phyloP scores from a whole-genome alignment of 2,797 vertebrate genomes.

The Pempheris klunzingeri region DNA sequence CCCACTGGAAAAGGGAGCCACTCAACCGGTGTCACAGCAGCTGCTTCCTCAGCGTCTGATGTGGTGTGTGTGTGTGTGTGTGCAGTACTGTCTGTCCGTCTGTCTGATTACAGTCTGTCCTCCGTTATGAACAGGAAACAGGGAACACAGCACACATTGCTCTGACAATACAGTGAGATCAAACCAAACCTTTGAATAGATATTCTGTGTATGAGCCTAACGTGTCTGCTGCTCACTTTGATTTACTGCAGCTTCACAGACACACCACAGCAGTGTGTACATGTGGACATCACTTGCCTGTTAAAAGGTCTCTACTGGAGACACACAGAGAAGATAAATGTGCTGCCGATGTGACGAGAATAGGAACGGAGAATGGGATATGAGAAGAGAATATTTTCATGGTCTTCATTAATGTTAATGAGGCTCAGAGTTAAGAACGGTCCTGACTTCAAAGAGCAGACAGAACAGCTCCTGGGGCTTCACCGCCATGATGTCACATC shows the following conservation, averaged over 20 bases:
- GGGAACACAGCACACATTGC: too few species aligned
- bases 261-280: background rate
- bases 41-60: too few species aligned
- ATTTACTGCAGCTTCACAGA: background rate
- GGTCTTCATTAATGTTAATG: slow-evolving; percentile 75
- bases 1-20: too few species aligned
- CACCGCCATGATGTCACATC: slow-evolving; percentile 55
- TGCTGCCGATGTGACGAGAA: slow-evolving; percentile 36
- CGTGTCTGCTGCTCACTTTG: background rate
- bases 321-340: background rate
- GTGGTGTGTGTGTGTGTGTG: too few species aligned
- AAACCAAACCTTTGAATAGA: too few species aligned
- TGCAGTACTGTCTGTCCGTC: too few species aligned
- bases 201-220: too few species aligned
- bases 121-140: too few species aligned
- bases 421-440: slow-evolving; percentile 43
- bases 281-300: background rate
- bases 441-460: slow-evolving; percentile 68
- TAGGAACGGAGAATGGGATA: slow-evolving; percentile 52
- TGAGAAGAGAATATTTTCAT: slow-evolving; percentile 63
- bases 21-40: too few species aligned
- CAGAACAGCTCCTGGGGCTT: slow-evolving; percentile 43
- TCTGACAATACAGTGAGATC: too few species aligned
- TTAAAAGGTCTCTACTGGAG: slow-evolving; percentile 12
- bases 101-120: too few species aligned